A percentile compares a stretch with the other conserved stretches of the same genome.
Evolutionary conservation across 2,113 vertebrate species (phyloP).

Genomic region (Buteo buteo): DNA sequence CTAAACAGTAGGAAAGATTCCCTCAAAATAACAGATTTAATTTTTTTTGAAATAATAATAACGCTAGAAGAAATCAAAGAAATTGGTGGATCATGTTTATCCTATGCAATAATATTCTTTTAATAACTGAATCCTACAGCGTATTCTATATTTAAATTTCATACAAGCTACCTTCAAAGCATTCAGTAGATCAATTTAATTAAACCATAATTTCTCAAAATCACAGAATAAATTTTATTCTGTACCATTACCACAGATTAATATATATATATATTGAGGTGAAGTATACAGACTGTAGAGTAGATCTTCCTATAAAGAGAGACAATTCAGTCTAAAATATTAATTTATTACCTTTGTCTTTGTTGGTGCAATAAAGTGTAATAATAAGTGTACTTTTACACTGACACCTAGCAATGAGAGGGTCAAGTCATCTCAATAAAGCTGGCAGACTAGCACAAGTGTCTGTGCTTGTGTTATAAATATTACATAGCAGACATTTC

Average conservation of each 20-base stretch:
- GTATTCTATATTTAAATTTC: neutral
- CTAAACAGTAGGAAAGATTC: neutral
- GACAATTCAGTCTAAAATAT: neutral
- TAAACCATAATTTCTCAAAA: conserved; percentile 30
- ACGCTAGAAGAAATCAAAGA: neutral
- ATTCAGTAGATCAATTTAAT: conserved; percentile 44
- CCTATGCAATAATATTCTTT: neutral
- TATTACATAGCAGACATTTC: conserved; percentile 12
- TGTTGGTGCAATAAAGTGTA: conserved; percentile 17
- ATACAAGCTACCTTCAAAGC: conserved; percentile 19
- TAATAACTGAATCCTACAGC: neutral
- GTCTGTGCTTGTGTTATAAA: conserved; percentile 8
- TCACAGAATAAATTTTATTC: conserved; percentile 16
- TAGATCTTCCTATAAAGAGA: neutral
- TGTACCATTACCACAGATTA: neutral
- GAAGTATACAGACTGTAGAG: neutral
- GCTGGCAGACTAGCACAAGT: neutral
- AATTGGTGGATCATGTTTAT: neutral
- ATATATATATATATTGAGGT: neutral
- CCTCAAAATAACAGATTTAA: neutral
- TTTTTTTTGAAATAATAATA: neutral
- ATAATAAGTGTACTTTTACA: conserved; percentile 17
- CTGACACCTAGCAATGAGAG: conserved; percentile 22
- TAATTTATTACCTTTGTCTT: conserved; percentile 28
- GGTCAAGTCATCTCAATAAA: conserved; percentile 39